Percentiles rank a stretch among this genome's conserved stretches.
These are phyloP conservation scores for Monopis laevigella DNA, from an alignment of 2,888 invertebrate species.

Conservation along the genomic window DNA sequence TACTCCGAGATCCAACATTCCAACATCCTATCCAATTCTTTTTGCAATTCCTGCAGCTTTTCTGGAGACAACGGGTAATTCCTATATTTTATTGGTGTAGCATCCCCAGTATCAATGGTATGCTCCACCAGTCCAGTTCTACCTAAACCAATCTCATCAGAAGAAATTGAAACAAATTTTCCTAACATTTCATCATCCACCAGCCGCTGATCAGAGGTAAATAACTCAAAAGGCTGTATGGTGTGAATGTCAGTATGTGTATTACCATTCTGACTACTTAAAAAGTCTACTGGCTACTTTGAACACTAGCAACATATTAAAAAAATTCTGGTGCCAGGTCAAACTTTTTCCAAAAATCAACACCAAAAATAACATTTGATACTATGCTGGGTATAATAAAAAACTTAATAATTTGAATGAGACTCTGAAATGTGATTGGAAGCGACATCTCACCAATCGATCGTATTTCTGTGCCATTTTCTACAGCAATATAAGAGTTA, in stretches of 20 bases:
- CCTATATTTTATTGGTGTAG: slow-evolving; percentile 15
- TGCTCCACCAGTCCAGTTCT: slow-evolving; percentile 15
- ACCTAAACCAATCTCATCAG: slow-evolving; percentile 11
- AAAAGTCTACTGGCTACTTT: neutral
- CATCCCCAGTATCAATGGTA: slow-evolving; percentile 8
- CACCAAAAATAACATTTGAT: neutral
- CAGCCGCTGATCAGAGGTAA: too few species aligned
- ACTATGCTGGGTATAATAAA: neutral
- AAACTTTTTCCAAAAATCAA: slow-evolving; percentile 3
- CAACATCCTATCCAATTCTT: slow-evolving; percentile 21
- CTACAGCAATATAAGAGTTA: neutral
- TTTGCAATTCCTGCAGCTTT: slow-evolving; percentile 15
- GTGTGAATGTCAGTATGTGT: too few species aligned
- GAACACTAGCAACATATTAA: neutral
- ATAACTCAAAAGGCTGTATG: too few species aligned
- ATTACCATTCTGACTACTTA: too few species aligned
- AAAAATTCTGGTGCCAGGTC: neutral
- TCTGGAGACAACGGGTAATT: slow-evolving; percentile 18
- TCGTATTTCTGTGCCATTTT: neutral
- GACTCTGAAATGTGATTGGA: neutral
- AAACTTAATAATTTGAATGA: neutral
- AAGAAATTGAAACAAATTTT: neutral
- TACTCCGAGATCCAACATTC: slow-evolving; percentile 21
- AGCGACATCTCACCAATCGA: neutral
- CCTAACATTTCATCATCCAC: too few species aligned